These are phyloP conservation scores for Oryctes rhinoceros DNA, from an alignment of 1,140 invertebrate genomes.

Conservation along the genomic window DNA sequence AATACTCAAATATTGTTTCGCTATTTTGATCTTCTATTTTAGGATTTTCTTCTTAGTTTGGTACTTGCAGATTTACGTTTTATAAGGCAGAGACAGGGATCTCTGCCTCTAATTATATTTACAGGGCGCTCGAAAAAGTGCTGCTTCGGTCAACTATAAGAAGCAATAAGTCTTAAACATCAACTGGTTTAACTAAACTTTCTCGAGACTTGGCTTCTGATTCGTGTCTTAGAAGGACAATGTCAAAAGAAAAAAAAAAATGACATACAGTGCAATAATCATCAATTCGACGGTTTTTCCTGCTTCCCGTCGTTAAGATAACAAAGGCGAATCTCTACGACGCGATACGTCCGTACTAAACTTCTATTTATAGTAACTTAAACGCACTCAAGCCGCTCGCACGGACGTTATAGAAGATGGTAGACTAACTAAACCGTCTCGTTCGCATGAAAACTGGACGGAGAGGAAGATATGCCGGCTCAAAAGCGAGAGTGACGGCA, in stretches of 20 bases:
- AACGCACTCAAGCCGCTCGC: constrained; percentile 22
- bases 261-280: neutral
- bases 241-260: neutral
- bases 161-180: no score
- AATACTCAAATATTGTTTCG: no score
- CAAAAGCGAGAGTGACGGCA: constrained; percentile 24
- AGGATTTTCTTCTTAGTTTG: no score
- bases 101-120: no score
- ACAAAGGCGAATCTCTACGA: constrained; percentile 7
- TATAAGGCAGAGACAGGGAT: no score
- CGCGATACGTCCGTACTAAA: neutral
- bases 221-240: no score
- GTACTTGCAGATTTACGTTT: no score
- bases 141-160: no score
- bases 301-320: neutral
- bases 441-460: neutral
- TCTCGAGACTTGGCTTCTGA: no score
- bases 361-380: constrained; percentile 31
- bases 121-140: no score
- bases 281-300: neutral
- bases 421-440: constrained; percentile 30
- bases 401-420: constrained; percentile 24
- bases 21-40: no score
- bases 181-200: no score
- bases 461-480: neutral